These are phyloP conservation scores for Phylloscopus collybita DNA, from an alignment of 2,797 vertebrate species.

Conservation along the genomic window DNA sequence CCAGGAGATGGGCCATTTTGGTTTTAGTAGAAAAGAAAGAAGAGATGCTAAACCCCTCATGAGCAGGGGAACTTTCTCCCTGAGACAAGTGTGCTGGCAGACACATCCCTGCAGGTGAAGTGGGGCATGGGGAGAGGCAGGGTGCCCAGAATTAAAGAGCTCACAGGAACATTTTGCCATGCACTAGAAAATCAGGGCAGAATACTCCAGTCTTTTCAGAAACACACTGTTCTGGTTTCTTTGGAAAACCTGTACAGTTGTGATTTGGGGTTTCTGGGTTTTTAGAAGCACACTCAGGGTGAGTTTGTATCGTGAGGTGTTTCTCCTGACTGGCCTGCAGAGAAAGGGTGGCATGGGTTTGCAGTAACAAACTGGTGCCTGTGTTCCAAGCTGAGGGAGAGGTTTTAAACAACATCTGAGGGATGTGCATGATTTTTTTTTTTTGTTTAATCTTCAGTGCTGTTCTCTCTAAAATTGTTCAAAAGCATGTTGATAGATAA, in stretches of 20 bases:
- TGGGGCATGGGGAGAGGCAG: background rate
- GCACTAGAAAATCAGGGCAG: background rate
- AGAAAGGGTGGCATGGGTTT: background rate
- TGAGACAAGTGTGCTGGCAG: rapidly evolving
- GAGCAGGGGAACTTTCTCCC: background rate
- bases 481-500: background rate
- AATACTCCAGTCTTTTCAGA: background rate
- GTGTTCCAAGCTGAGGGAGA: background rate
- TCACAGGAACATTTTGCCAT: background rate
- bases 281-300: background rate
- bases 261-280: background rate
- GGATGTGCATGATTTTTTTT: background rate
- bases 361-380: background rate
- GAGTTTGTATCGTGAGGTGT: background rate
- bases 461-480: background rate
- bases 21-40: background rate
- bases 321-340: background rate
- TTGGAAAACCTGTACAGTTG: background rate
- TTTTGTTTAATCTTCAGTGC: background rate
- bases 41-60: background rate
- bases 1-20: background rate
- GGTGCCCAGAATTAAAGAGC: background rate
- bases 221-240: background rate
- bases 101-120: rapidly evolving
- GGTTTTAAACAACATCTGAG: background rate